Evolutionary conservation across 2,888 invertebrate genomes (phyloP), one percentile per base, ranked within the genome.

Genomic region (Trichopoda pennipes): DNA sequence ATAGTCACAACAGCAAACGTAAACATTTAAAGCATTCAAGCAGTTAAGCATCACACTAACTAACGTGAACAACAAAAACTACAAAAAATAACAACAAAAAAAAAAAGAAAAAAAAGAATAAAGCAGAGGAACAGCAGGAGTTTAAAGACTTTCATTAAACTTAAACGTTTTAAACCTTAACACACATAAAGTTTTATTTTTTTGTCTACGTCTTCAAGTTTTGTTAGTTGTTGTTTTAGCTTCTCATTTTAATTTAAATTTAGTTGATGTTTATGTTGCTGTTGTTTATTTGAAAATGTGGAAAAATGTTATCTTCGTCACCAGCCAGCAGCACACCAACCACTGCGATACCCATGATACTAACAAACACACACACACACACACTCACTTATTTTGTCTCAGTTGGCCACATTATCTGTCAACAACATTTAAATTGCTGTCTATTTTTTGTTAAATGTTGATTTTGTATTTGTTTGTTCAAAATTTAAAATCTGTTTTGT

Each of bases 111-210:
- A n/a, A 32, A 19, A 19, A 7, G 14, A 28, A 51, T 6, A 56
- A 21, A 47, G 32, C 21, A 47, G 16, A 69, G 42, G 68, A 74
- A 75, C 82, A 82, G 82, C 82, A 82, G 82, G 82, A 82, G 79
- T 75, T 79, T 82, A 82, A 82, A 82, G 81, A 82, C 82, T 82
- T 81, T 85, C 80, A 82, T 86, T 85, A 85, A 83, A 84, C 80
- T 85, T 85, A 85, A 86, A 86, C 86, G 87, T 84, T 86, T 87
- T 86, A 87, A 88, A 87, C 88, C 88, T 87, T 88, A 87, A 87
- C 73, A 74, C 61, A 88, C 86, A 88, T 88, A 86, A 75, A 88
- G 85, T 87, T 87, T 82, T 76, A 73, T 76, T 66, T 68, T 47
- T 55, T 44, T 32, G 7, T 21, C 42, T 32, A 28, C 47, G 32